Percentiles rank a stretch among this genome's conserved stretches.
These are phyloP conservation scores for Eupithecia exiguata DNA, from an alignment of 2,888 invertebrate genomes.

Conservation along the genomic window DNA sequence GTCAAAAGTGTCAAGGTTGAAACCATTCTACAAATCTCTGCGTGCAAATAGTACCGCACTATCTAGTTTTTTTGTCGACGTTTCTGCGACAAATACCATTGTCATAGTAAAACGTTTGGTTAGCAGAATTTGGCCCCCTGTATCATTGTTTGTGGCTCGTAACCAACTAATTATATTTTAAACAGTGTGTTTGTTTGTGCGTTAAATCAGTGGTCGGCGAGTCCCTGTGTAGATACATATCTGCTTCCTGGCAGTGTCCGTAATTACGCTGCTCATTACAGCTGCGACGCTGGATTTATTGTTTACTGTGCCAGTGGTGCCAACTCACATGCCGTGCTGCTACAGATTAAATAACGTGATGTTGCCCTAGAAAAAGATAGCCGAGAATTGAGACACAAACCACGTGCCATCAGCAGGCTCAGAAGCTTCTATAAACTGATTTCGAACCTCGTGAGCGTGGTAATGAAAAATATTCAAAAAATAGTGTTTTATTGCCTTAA, in stretches of 20 bases:
- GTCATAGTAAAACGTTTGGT: neutral
- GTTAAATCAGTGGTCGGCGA: constrained; percentile 69
- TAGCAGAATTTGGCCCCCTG: neutral
- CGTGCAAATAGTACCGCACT: too few species aligned
- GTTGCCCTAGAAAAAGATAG: neutral
- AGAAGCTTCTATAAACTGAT: too few species aligned
- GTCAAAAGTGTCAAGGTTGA: neutral
- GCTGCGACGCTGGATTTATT: constrained; percentile 58
- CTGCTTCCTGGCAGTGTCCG: constrained; percentile 68
- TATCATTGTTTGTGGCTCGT: constrained; percentile 4
- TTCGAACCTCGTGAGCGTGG: too few species aligned
- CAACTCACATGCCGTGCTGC: neutral
- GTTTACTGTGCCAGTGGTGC: constrained; percentile 32
- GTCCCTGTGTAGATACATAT: constrained; percentile 66
- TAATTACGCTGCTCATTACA: constrained; percentile 78
- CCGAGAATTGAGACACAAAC: neutral
- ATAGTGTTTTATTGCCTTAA: too few species aligned
- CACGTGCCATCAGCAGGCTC: neutral
- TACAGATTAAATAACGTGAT: neutral
- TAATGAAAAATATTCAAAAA: too few species aligned
- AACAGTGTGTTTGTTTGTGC: constrained; percentile 57
- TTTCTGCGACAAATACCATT: too few species aligned
- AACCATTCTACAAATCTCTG: neutral
- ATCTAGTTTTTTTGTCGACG: too few species aligned
- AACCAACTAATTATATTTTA: constrained; percentile 16